Conservation (phyloP, 2,888 invertebrate genomes). For the Eucriotettix oculatus region DNA sequence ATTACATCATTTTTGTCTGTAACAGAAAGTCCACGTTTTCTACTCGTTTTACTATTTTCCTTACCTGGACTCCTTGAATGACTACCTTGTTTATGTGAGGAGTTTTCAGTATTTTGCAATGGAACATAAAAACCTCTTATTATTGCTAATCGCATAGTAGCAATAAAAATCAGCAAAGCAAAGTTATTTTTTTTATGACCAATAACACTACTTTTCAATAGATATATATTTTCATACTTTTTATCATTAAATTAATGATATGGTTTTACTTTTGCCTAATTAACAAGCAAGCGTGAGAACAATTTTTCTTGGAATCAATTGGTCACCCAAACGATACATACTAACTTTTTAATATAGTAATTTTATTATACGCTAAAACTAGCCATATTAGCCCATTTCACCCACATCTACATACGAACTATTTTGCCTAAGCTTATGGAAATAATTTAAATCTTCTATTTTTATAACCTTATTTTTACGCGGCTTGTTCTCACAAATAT, state of each 20-base stretch:
- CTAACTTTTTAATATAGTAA: background rate
- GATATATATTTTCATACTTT: too few relatives aligned
- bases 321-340: background rate
- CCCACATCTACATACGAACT: background rate
- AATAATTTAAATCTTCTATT: background rate
- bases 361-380: background rate
- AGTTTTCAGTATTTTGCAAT: slow-evolving; percentile 3
- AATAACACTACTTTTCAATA: too few relatives aligned
- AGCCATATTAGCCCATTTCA: background rate
- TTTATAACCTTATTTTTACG: background rate
- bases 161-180: too few relatives aligned
- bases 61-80: slow-evolving; percentile 1
- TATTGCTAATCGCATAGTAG: too few relatives aligned
- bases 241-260: too few relatives aligned
- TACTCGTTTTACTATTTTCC: slow-evolving; percentile 3
- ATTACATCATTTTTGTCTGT: slow-evolving; percentile 13
- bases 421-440: background rate
- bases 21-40: slow-evolving; percentile 16
- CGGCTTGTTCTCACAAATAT: background rate
- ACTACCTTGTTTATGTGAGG: slow-evolving; percentile 1
- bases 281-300: too few relatives aligned
- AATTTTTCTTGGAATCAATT: background rate
- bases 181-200: too few relatives aligned
- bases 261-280: too few relatives aligned
- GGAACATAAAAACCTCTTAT: background rate